Evolutionary conservation across 2,113 vertebrate species (phyloP).

Genomic region (Maccullochella peelii): DNA sequence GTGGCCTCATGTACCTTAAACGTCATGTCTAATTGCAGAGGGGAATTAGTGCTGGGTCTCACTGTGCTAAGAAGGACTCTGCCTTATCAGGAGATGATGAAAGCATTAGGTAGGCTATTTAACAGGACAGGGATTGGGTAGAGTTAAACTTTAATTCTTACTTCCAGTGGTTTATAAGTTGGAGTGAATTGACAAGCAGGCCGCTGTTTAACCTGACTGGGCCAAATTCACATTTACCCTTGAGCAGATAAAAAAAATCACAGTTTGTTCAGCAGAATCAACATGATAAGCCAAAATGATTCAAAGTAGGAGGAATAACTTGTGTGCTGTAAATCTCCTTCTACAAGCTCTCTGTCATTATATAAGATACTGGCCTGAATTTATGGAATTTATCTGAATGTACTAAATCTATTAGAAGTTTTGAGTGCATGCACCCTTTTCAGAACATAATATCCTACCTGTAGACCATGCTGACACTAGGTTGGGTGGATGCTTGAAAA

Average conservation of each 20-base stretch:
- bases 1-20: slow-evolving; percentile 41
- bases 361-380: not conserved
- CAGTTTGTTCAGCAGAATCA: not conserved
- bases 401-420: not conserved
- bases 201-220: slow-evolving; percentile 12
- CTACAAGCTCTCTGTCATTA: no score
- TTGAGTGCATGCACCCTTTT: not conserved
- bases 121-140: slow-evolving; percentile 45
- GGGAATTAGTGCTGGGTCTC: slow-evolving; percentile 44
- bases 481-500: slow-evolving; percentile 38
- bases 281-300: not conserved
- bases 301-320: no score
- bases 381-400: not conserved
- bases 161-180: slow-evolving; percentile 31
- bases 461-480: slow-evolving; percentile 71
- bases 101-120: slow-evolving; percentile 35
- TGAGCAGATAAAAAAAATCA: not conserved
- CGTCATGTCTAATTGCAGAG: slow-evolving; percentile 37
- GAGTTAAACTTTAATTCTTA: slow-evolving; percentile 51
- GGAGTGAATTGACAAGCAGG: slow-evolving; percentile 4
- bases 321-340: not conserved
- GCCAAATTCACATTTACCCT: slow-evolving; percentile 5
- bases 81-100: slow-evolving; percentile 52
- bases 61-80: slow-evolving; percentile 32
- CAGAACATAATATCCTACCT: slow-evolving; percentile 67